phyloP scores from a whole-genome alignment of 2,797 vertebrate genomes.

The Benthosema pterotum region DNA sequence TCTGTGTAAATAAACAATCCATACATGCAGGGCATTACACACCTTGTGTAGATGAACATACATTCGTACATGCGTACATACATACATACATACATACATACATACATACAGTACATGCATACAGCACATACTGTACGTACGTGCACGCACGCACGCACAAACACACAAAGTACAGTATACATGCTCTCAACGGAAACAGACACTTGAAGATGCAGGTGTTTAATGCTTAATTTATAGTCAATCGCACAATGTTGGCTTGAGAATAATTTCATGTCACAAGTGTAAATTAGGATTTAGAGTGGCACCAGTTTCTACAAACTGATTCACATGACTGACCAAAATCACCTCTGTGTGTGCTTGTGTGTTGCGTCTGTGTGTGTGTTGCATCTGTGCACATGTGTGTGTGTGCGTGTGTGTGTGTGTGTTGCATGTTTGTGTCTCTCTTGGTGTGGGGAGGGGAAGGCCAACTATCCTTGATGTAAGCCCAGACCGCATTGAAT shows the following conservation, averaged over 20 bases:
- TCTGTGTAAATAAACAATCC: conserved; percentile 72
- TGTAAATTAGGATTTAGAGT: conserved; percentile 3
- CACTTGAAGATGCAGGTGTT: conserved; percentile 49
- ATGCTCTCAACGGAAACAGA: conserved; percentile 31
- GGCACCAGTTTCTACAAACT: conserved; percentile 31
- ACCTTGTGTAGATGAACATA: not conserved
- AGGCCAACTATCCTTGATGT: conserved; percentile 65
- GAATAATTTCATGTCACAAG: too few species aligned
- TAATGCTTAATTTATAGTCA: too few species aligned
- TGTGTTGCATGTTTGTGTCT: conserved; percentile 7
- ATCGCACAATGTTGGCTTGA: too few species aligned
- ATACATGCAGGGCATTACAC: not conserved
- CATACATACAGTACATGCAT: conserved; percentile 39
- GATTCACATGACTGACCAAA: conserved; percentile 56
- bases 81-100: conserved; percentile 24
- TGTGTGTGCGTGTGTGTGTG: conserved; percentile 22
- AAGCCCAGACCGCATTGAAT: conserved; percentile 72
- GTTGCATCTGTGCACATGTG: not conserved
- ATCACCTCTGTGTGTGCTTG: conserved; percentile 52
- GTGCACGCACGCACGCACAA: conserved; percentile 15
- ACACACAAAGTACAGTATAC: conserved; percentile 12
- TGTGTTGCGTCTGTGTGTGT: conserved; percentile 4
- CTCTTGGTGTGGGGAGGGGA: conserved; percentile 20
- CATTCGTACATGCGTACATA: too few species aligned
- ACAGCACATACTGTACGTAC: too few species aligned